Conservation (phyloP, 2,113 vertebrate genomes). For the Suricata suricatta region DNA sequence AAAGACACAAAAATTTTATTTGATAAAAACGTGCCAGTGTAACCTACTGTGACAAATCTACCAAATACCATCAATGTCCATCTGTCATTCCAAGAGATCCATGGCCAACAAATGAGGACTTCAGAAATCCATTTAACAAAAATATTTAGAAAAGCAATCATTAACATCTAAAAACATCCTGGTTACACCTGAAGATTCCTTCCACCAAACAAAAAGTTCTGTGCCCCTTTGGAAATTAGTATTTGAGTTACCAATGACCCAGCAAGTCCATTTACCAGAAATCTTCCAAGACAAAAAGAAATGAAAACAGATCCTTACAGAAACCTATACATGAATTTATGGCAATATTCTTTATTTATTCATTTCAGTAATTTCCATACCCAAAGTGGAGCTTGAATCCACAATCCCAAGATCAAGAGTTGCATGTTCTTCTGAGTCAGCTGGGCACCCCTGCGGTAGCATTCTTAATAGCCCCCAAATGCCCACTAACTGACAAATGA, state of each 20-base stretch:
- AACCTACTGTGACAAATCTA: neutral
- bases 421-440: neutral
- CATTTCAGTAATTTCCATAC: neutral
- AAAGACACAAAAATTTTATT: slow-evolving; percentile 50
- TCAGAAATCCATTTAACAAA: neutral
- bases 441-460: neutral
- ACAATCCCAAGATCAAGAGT: neutral
- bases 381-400: neutral
- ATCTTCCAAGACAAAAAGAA: neutral
- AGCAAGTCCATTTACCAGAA: neutral
- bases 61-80: neutral
- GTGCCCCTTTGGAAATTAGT: neutral
- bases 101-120: slow-evolving; percentile 1
- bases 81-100: neutral
- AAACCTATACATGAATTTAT: neutral
- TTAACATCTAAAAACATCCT: neutral
- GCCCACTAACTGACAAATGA: neutral
- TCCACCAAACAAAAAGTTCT: neutral
- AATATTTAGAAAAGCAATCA: neutral
- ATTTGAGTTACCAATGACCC: neutral
- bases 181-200: neutral
- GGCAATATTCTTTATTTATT: neutral
- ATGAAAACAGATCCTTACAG: neutral
- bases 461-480: neutral
- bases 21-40: neutral